Percentiles rank a stretch among this genome's conserved stretches.
Conservation (phyloP, 2,888 invertebrate genomes). For the Steinernema carpocapsae region DNA sequence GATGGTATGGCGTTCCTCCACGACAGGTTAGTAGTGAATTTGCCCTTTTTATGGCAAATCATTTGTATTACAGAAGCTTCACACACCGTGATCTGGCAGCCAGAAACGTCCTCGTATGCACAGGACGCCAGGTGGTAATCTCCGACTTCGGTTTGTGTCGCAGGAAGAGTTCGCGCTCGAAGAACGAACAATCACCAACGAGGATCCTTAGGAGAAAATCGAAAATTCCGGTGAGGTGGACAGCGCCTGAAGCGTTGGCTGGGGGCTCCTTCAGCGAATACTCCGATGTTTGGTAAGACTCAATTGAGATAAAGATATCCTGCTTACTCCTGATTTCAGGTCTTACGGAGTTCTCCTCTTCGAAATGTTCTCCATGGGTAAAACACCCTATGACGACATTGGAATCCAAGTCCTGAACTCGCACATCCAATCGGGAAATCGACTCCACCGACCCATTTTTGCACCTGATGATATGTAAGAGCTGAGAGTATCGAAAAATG, state of each 20-base stretch:
- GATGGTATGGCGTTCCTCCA: slow-evolving; percentile 28
- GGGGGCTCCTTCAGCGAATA: not conserved
- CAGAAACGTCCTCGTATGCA: not conserved
- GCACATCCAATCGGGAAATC: slow-evolving; percentile 26
- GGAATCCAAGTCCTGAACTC: slow-evolving; percentile 11
- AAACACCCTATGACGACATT: slow-evolving; percentile 5
- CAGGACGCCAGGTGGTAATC: slow-evolving; percentile 22
- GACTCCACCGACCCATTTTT: slow-evolving; percentile 2
- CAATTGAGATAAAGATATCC: not conserved
- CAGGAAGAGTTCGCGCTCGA: not conserved
- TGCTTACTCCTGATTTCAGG: not conserved
- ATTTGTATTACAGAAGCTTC: not conserved
- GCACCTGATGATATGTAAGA: slow-evolving; percentile 13
- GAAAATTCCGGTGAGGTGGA: slow-evolving; percentile 18
- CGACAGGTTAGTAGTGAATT: not conserved
- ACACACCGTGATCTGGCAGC: slow-evolving; percentile 17
- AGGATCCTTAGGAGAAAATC: not conserved
- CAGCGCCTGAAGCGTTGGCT: slow-evolving; percentile 18
- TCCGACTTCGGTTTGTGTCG: slow-evolving; percentile 21
- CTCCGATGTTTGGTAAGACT: slow-evolving; percentile 6
- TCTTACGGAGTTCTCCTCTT: slow-evolving; percentile 17
- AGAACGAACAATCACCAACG: not conserved
- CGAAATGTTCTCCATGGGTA: slow-evolving; percentile 16
- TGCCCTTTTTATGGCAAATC: no score
- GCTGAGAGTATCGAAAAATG: not conserved